Percentiles rank a stretch among this genome's conserved stretches.
Evolutionary conservation across 2,797 vertebrate species (phyloP).

Genomic region (Ciconia nigra): DNA sequence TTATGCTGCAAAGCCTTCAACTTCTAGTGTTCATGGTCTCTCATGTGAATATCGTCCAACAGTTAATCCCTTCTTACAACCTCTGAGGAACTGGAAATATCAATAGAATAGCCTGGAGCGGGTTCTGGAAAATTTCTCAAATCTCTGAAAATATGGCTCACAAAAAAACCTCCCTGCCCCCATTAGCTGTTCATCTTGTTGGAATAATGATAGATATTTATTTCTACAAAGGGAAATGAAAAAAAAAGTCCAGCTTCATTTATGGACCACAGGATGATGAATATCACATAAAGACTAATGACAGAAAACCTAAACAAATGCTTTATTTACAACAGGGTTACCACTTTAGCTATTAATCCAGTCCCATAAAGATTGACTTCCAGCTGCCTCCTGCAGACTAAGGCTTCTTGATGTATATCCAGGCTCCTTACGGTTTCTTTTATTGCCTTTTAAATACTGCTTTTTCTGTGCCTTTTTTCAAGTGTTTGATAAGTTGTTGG

Average conservation of each 20-base stretch:
- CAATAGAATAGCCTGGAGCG: conserved; percentile 36
- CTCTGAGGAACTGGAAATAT: conserved; percentile 43
- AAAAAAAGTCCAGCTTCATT: background rate
- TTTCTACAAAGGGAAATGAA: background rate
- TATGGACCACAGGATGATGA: background rate
- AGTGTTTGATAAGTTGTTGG: background rate
- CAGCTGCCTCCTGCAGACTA: background rate
- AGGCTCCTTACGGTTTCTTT: background rate
- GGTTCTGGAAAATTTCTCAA: conserved; percentile 49
- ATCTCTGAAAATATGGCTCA: conserved; percentile 2
- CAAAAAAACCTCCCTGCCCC: background rate
- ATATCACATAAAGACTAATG: background rate
- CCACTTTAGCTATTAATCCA: background rate
- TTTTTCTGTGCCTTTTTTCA: background rate
- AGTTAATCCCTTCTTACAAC: conserved; percentile 34
- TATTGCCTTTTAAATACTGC: background rate
- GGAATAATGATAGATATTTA: background rate
- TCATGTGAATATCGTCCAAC: conserved; percentile 26
- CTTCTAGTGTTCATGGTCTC: conserved; percentile 11
- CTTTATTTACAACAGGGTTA: background rate
- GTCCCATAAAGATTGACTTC: background rate
- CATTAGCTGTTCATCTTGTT: background rate
- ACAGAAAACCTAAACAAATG: background rate
- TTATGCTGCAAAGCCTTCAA: conserved; percentile 30
- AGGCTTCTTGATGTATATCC: background rate